Conservation (phyloP, 2,113 vertebrate species). For the Nannobrachium achirus region DNA sequence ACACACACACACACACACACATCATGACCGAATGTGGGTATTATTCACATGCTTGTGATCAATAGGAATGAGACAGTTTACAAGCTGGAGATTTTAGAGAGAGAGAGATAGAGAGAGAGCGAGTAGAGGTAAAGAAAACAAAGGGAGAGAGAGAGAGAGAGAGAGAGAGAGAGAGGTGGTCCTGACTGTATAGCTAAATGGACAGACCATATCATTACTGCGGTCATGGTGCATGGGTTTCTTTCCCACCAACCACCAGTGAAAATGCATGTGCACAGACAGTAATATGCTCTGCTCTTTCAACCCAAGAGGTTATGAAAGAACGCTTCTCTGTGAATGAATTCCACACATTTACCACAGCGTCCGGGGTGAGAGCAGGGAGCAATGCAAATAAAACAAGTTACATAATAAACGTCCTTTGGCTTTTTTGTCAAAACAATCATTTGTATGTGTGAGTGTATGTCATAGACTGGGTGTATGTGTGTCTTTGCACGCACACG, state of each 20-base stretch:
- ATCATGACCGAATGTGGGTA: background rate
- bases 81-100: background rate
- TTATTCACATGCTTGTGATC: constrained; percentile 24
- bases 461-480: no score
- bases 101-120: constrained; percentile 3
- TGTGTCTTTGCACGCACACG: no score
- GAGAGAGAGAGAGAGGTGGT: no score
- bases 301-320: no score
- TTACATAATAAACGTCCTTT: background rate
- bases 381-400: background rate
- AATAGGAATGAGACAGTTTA: background rate
- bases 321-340: constrained; percentile 5
- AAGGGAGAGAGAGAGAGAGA: background rate
- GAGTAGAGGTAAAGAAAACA: background rate
- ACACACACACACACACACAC: constrained; percentile 9
- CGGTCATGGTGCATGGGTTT: no score
- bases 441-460: no score
- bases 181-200: no score
- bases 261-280: no score
- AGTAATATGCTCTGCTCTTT: no score
- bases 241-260: no score
- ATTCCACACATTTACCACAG: constrained; percentile 12
- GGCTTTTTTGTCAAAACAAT: background rate
- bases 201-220: no score
- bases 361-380: no score